Evolutionary conservation across 2,888 invertebrate genomes (phyloP).

Genomic region (Dicyrtomina minuta): DNA sequence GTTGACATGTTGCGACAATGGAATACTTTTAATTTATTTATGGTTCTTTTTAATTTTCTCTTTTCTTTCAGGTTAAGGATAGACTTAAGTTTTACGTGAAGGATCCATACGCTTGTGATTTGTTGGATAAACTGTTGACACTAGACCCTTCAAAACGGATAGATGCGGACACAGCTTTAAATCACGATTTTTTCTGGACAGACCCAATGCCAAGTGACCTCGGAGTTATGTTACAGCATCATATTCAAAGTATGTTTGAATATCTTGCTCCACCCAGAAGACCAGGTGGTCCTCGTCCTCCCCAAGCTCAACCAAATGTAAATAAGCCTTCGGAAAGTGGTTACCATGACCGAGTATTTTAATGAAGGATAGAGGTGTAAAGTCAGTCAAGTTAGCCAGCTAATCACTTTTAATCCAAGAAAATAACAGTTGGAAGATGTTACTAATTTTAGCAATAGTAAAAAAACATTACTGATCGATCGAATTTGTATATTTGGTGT

Average conservation of each 20-base stretch:
- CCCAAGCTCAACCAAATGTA: slow-evolving; percentile 38
- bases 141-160: slow-evolving; percentile 85
- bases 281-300: slow-evolving; percentile 42
- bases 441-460: slow-evolving; percentile 3
- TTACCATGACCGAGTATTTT: slow-evolving; percentile 51
- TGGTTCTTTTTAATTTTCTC: not conserved
- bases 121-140: slow-evolving; percentile 86
- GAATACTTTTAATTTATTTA: not conserved
- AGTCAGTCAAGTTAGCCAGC: not conserved
- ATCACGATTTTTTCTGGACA: slow-evolving; percentile 98
- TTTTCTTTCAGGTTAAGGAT: slow-evolving; percentile 66
- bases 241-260: slow-evolving; percentile 92
- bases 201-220: slow-evolving; percentile 94
- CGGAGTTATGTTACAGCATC: slow-evolving; percentile 86
- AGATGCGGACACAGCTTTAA: slow-evolving; percentile 88
- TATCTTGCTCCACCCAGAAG: slow-evolving; percentile 74
- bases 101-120: slow-evolving; percentile 86
- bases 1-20: not conserved
- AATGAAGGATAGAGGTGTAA: slow-evolving; percentile 19
- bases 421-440: slow-evolving; percentile 1
- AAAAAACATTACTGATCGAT: too few species aligned
- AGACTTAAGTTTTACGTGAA: slow-evolving; percentile 85
- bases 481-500: too few species aligned
- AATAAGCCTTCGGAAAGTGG: slow-evolving; percentile 44
- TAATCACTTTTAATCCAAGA: not conserved